Evolutionary conservation across 2,113 vertebrate species (phyloP), one percentile per base, ranked within the genome.

Genomic region (Brachionichthys hirsutus): DNA sequence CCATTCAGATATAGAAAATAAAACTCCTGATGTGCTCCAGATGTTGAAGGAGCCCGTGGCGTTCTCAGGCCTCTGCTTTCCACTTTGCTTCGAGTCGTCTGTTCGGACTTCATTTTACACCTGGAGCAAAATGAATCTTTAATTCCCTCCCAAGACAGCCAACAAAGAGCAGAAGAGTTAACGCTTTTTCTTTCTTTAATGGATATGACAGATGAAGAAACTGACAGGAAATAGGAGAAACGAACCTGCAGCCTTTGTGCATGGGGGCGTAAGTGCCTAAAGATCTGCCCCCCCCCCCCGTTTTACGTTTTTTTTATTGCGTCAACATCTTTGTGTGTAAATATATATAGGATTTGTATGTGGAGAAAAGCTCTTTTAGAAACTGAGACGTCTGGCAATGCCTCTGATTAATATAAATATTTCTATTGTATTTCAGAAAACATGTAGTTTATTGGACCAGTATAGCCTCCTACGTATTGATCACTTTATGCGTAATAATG

Each of bases 321-420:
- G 79, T 88, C 88, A 77, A 12, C 67, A 66, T 66, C 43, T 72
- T 30, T 56, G 70, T 87, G 76, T 83, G n/a, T n/a, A n/a, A n/a
- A n/a, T n/a, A n/a, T n/a, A 81, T 42, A 79, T 73, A 76, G 64
- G 55, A 73, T 72, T 67, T 59, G 82, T 84, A 72, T 24, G 54
- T 69, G 81, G 79, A 81, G 62, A 78, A 80, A 87, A 90, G 90
- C 90, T 91, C 88, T 89, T 89, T 54, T 71, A 85, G 78, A 77
- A 76, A 66, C 61, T 0, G 19, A 74, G 36, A 75, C 52, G 59
- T 80, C 71, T 62, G 63, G 75, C 62, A 40, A 56, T 69, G 77
- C 63, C 64, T 78, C 54, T 69, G 65, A 85, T 75, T 85, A 88
- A 89, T 88, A 87, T 85, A 85, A 87, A 85, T 86, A 87, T 83